A percentile compares a stretch with the other conserved stretches of the same genome.
phyloP scores from a whole-genome alignment of 2,888 invertebrate species.

The Oeneis ivallda region DNA sequence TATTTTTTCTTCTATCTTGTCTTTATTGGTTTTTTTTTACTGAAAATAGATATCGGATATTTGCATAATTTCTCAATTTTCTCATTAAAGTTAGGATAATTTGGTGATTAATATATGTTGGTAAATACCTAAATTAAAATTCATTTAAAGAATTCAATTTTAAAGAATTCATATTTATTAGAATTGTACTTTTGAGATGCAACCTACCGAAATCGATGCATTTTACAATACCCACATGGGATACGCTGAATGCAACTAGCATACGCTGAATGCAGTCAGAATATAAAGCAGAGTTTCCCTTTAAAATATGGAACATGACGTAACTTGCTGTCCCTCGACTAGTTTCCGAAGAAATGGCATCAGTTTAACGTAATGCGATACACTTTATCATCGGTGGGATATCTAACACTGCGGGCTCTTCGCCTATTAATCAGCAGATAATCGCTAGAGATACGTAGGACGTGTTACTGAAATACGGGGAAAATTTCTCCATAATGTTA shows the following conservation, averaged over 20 bases:
- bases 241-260: neutral
- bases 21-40: no score
- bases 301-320: conserved; percentile 67
- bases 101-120: no score
- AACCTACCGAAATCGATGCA: neutral
- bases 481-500: neutral
- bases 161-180: neutral
- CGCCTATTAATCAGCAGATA: conserved; percentile 55
- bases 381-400: conserved; percentile 68
- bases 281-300: conserved; percentile 24
- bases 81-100: no score
- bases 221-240: conserved; percentile 3
- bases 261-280: conserved; percentile 14
- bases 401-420: conserved; percentile 59
- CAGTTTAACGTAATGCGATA: conserved; percentile 68
- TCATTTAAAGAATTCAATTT: neutral
- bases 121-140: no score
- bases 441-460: conserved; percentile 27
- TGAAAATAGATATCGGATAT: no score
- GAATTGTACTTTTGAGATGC: neutral
- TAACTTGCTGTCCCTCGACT: conserved; percentile 56
- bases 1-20: no score
- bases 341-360: conserved; percentile 67
- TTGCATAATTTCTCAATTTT: no score
- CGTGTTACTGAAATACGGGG: conserved; percentile 23